phyloP scores from a whole-genome alignment of 2,797 vertebrate genomes.

The Cichlasoma orientale region DNA sequence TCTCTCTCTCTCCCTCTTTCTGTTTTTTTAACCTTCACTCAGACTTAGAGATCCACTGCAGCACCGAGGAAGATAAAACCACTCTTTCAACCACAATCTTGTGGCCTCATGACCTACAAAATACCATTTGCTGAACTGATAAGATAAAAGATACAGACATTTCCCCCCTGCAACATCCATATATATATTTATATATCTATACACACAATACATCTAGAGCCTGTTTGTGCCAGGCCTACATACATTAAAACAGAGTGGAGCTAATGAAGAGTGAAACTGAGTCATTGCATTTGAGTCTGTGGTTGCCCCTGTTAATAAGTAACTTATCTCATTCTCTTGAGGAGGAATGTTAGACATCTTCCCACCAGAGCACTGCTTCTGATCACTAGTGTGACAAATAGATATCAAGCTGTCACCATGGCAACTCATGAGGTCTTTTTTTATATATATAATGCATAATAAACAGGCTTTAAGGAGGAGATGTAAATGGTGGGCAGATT shows the following conservation, averaged over 20 bases:
- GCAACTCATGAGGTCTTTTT: constrained; percentile 76
- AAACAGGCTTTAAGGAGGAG: neutral
- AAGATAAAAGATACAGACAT: constrained; percentile 35
- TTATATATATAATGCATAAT: neutral
- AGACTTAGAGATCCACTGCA: neutral
- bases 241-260: neutral
- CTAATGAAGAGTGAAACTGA: constrained; percentile 13
- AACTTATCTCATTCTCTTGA: constrained; percentile 76
- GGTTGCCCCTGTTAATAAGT: constrained; percentile 85
- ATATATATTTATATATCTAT: neutral
- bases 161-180: neutral
- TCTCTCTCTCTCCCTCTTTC: neutral
- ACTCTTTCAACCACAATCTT: constrained; percentile 42
- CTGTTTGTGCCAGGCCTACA: constrained; percentile 21
- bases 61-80: constrained; percentile 11
- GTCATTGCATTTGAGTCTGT: constrained; percentile 41
- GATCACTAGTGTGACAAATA: constrained; percentile 88
- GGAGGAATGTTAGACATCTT: constrained; percentile 78
- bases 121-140: constrained; percentile 43
- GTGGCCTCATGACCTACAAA: constrained; percentile 42
- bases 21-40: neutral
- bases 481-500: neutral
- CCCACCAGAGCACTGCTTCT: constrained; percentile 76
- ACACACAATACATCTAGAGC: constrained; percentile 8
- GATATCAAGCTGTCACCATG: constrained; percentile 83